Evolutionary conservation across 2,113 vertebrate genomes (phyloP).

Genomic region (Xiphophorus maculatus): DNA sequence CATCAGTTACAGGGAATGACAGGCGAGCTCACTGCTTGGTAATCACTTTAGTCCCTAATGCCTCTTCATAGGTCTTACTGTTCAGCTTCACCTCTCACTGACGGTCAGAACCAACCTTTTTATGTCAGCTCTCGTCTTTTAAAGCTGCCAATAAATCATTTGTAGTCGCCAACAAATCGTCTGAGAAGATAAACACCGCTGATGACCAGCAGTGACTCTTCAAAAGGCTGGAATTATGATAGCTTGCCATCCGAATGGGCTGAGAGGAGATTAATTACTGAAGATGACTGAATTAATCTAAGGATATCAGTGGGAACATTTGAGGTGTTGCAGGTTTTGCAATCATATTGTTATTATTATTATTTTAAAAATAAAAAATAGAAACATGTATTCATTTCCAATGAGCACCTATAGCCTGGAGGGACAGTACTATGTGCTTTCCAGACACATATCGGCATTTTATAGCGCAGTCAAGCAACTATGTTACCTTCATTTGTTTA

Average conservation of each 20-base stretch:
- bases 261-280: slow-evolving; percentile 27
- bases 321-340: neutral
- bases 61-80: neutral
- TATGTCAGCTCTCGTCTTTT: neutral
- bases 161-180: slow-evolving; percentile 18
- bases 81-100: neutral
- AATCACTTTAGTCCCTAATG: slow-evolving; percentile 7
- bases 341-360: neutral
- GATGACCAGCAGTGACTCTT: slow-evolving; percentile 21
- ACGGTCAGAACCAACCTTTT: neutral
- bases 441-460: no score
- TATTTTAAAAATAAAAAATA: neutral
- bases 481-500: no score
- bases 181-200: slow-evolving; percentile 35
- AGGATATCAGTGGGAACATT: neutral
- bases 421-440: no score
- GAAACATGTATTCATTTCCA: neutral
- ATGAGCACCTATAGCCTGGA: neutral
- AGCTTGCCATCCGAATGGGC: slow-evolving; percentile 25
- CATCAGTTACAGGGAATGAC: slow-evolving; percentile 19
- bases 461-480: no score
- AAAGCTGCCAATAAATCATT: slow-evolving; percentile 21
- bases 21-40: neutral
- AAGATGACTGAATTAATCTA: neutral
- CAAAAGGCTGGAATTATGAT: slow-evolving; percentile 42